Evolutionary conservation across 1,140 invertebrate species (phyloP).

Genomic region (Bombus superbus): DNA sequence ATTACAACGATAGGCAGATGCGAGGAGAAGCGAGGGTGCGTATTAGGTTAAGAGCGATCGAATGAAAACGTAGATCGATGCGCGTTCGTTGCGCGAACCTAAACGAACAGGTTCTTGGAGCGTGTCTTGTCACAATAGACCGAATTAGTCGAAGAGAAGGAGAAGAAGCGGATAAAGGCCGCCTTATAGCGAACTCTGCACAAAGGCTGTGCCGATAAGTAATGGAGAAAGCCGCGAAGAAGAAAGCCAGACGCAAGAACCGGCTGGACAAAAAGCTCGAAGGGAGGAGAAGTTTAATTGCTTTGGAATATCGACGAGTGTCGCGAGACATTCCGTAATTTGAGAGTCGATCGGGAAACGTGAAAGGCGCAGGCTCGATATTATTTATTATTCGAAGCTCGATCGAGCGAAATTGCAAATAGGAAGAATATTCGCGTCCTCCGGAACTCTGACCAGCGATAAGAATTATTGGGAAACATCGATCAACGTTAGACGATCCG

Average conservation of each 20-base stretch:
- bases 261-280: slow-evolving; percentile 36
- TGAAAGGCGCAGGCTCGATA: slow-evolving; percentile 29
- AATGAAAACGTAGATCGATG: neutral
- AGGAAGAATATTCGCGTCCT: slow-evolving; percentile 24
- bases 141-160: neutral
- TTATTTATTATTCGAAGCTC: slow-evolving; percentile 57
- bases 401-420: slow-evolving; percentile 21
- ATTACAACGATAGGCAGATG: neutral
- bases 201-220: slow-evolving; percentile 26
- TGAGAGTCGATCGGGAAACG: slow-evolving; percentile 56
- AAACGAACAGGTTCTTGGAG: neutral
- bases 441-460: neutral
- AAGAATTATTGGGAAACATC: neutral
- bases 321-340: slow-evolving; percentile 51
- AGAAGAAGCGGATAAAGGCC: neutral
- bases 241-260: slow-evolving; percentile 17
- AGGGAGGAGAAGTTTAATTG: slow-evolving; percentile 62
- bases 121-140: neutral
- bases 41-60: neutral
- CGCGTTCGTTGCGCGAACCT: neutral
- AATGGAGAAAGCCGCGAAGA: slow-evolving; percentile 18
- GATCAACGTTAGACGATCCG: too few species aligned
- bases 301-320: slow-evolving; percentile 67
- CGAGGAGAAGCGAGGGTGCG: neutral
- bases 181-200: slow-evolving; percentile 7